Evolutionary conservation across 1,140 invertebrate genomes (phyloP), one percentile per base, ranked within the genome.

Genomic region (Platorchestia sp.): DNA sequence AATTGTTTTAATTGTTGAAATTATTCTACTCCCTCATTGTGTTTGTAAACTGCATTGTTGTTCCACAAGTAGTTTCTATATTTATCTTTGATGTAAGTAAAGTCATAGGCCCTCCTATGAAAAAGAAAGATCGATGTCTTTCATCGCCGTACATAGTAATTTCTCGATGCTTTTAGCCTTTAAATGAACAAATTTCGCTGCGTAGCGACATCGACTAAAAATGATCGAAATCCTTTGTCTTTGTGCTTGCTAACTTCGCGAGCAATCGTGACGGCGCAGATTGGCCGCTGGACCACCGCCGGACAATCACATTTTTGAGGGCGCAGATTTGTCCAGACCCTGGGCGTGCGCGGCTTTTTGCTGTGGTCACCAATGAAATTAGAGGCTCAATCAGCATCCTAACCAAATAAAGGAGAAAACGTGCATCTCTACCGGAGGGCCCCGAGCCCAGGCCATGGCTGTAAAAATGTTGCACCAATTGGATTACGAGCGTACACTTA

Each of bases 331-430:
- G 91, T 45, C 43, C 91, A 45, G 91, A 93, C 91, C 91, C 44
- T 47, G 43, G 43, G 91, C 45, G 36, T 44, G 41, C 40, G 16
- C 44, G 36, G 43, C 45, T 93, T 93, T 93, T 93, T 93, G 5
- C 87, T 93, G 91, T 93, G 91, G 91, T 93, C 91, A 93, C 91
- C 91, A 93, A 93, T 93, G 91, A 93, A 93, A 93, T 93, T 93
- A 93, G 91, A 93, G 91, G 91, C 91, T 93, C 91, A 93, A 93
- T 93, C 91, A 93, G 45, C 91, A 45, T 93, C 91, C 91, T 93
- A 93, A 93, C 91, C 91, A 93, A 93, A 93, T 93, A 93, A 93
- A 45, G 91, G 44, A 93, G 43, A 45, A 93, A 45, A 93, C 91
- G 91, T 93, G 45, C 91, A 45, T 93, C 91, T 93, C 91, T 93